These are phyloP conservation scores for Drosophila robusta DNA, from an alignment of 2,888 invertebrate genomes.

Conservation along the genomic window DNA sequence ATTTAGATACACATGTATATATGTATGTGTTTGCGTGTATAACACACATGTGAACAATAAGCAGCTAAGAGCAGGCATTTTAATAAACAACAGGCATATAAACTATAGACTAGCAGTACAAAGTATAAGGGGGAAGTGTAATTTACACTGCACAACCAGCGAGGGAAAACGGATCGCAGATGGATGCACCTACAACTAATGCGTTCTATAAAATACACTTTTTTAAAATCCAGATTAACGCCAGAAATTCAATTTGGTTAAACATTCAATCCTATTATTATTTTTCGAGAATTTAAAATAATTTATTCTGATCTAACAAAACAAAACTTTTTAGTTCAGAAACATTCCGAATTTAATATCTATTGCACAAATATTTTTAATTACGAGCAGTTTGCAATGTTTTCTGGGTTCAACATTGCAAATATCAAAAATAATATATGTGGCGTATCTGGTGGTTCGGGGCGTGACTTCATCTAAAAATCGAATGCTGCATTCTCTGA, in stretches of 20 bases:
- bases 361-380: not conserved
- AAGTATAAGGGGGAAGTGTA: not conserved
- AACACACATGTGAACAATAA: slow-evolving; percentile 26
- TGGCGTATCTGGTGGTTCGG: slow-evolving; percentile 29
- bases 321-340: too few relatives aligned
- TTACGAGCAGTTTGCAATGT: slow-evolving; percentile 1
- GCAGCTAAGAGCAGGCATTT: slow-evolving; percentile 31
- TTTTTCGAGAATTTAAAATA: too few relatives aligned
- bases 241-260: too few relatives aligned
- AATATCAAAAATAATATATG: slow-evolving; percentile 18
- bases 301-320: too few relatives aligned
- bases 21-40: slow-evolving; percentile 1
- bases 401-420: not conserved
- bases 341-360: too few relatives aligned
- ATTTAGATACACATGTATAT: not conserved
- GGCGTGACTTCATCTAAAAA: slow-evolving; percentile 42
- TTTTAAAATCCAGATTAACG: too few relatives aligned
- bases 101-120: not conserved
- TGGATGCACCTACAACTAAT: too few relatives aligned
- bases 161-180: too few relatives aligned
- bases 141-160: slow-evolving; percentile 8
- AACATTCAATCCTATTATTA: too few relatives aligned
- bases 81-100: slow-evolving; percentile 25
- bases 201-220: too few relatives aligned
- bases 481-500: slow-evolving; percentile 32